A percentile compares a stretch with the other conserved stretches of the same genome.
These are phyloP conservation scores for Eubasilissa splendida DNA, from an alignment of 2,888 invertebrate genomes.

Conservation along the genomic window DNA sequence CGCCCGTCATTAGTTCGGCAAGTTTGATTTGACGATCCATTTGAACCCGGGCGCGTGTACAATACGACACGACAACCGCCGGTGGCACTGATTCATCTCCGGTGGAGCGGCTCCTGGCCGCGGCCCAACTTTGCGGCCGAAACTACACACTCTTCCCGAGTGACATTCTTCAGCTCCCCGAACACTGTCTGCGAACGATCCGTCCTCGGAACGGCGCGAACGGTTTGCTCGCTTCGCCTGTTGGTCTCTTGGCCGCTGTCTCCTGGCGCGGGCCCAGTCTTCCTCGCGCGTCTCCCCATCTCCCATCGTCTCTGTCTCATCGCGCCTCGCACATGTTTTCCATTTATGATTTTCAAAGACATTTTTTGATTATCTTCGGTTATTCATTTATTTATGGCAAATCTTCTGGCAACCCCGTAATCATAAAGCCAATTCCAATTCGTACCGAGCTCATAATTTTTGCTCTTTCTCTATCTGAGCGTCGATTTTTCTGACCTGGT, in stretches of 20 bases:
- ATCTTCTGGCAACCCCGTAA: no score
- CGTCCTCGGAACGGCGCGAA: not conserved
- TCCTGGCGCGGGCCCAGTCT: not conserved
- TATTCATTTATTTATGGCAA: no score
- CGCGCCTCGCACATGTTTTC: not conserved
- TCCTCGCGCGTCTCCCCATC: no score
- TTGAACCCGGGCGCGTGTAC: constrained; percentile 26
- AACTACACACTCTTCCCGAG: not conserved
- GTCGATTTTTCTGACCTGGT: no score
- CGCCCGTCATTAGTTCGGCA: not conserved
- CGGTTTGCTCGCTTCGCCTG: not conserved
- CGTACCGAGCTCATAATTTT: no score
- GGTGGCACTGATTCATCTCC: constrained; percentile 48
- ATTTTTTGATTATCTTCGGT: no score
- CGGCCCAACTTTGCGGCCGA: constrained; percentile 26
- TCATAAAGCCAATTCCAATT: no score
- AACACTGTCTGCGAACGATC: not conserved
- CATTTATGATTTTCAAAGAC: not conserved
- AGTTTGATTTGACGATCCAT: constrained; percentile 22
- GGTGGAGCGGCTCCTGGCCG: constrained; percentile 44
- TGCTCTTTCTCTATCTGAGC: no score
- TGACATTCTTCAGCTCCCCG: constrained; percentile 33
- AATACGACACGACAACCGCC: constrained; percentile 36
- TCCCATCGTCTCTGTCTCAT: not conserved
- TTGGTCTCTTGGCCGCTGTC: not conserved